A percentile compares a stretch with the other conserved stretches of the same genome.
These are phyloP conservation scores for Melanotaenia parkinsoni DNA, from an alignment of 2,797 vertebrate species.

Conservation along the genomic window DNA sequence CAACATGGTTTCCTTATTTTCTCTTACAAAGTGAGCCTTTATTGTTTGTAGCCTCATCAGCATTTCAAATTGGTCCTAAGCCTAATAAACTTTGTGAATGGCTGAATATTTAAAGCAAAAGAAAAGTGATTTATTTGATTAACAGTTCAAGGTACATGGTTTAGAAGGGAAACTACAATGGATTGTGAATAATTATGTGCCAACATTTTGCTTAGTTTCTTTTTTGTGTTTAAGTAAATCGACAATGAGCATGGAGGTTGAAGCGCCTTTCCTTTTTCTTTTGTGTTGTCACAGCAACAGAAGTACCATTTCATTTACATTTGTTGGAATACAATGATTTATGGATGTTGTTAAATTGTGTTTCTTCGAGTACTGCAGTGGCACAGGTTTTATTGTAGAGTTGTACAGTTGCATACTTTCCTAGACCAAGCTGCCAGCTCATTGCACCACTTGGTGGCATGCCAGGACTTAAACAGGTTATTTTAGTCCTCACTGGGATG, in stretches of 20 bases:
- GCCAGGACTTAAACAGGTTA: conserved; percentile 57
- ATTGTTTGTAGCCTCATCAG: no score
- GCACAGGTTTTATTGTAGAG: background rate
- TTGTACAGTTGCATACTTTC: conserved; percentile 4
- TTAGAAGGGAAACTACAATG: background rate
- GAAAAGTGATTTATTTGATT: background rate
- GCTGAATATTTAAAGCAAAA: background rate
- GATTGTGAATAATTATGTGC: conserved; percentile 13
- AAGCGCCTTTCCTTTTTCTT: background rate
- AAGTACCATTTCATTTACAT: conserved; percentile 4
- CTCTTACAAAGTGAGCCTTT: no score
- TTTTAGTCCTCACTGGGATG: conserved; percentile 45
- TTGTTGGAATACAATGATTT: conserved; percentile 40
- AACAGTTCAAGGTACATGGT: background rate
- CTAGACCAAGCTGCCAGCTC: conserved; percentile 4
- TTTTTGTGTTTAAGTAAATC: conserved; percentile 3
- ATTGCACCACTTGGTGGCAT: background rate
- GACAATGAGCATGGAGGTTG: background rate
- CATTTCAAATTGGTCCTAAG: background rate
- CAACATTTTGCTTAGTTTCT: background rate
- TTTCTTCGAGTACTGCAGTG: background rate
- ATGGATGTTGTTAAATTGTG: background rate
- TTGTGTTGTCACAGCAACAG: background rate
- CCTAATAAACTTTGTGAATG: background rate
- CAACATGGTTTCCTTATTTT: no score